These are phyloP conservation scores for Hirtodrosophila cameraria DNA, from an alignment of 2,888 invertebrate genomes.

Conservation along the genomic window DNA sequence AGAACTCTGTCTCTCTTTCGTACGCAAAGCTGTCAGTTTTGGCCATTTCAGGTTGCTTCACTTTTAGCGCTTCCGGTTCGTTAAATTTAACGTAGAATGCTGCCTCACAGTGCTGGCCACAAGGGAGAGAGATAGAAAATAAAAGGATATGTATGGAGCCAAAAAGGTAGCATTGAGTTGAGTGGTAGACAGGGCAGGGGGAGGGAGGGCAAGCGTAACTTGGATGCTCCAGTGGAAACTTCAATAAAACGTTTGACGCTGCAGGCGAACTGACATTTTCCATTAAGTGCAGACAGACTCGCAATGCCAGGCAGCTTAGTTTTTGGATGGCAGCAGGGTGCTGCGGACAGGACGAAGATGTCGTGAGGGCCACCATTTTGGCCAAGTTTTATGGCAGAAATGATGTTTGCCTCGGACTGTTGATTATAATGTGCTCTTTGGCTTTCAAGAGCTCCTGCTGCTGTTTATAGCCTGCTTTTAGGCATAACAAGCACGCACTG, in stretches of 20 bases:
- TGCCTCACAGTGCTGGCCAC: slow-evolving; percentile 37
- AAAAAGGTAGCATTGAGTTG: slow-evolving; percentile 36
- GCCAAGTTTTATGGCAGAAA: slow-evolving; percentile 55
- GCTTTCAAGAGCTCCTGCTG: slow-evolving; percentile 27
- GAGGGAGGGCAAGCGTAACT: slow-evolving; percentile 2
- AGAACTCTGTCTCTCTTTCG: neutral
- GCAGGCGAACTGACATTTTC: slow-evolving; percentile 79
- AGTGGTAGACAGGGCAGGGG: neutral
- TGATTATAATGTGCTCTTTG: slow-evolving; percentile 53
- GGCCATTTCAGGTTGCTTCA: slow-evolving; percentile 47
- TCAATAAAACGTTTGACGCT: slow-evolving; percentile 76
- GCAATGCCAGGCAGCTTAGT: slow-evolving; percentile 45
- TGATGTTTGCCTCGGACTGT: slow-evolving; percentile 36
- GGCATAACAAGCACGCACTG: slow-evolving; percentile 27
- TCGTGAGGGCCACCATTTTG: slow-evolving; percentile 31
- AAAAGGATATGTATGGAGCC: slow-evolving; percentile 17
- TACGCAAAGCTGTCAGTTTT: slow-evolving; percentile 5
- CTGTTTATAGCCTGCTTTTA: slow-evolving; percentile 54
- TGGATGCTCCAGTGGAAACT: slow-evolving; percentile 51
- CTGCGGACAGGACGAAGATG: too few species aligned
- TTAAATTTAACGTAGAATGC: slow-evolving; percentile 63
- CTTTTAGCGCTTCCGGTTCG: slow-evolving; percentile 76
- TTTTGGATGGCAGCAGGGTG: slow-evolving; percentile 9
- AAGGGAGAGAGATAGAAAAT: slow-evolving; percentile 10
- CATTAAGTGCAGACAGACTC: slow-evolving; percentile 79